Evolutionary conservation across 2,888 invertebrate genomes (phyloP), one percentile per base, ranked within the genome.

Genomic region (Coecobrya sp.): DNA sequence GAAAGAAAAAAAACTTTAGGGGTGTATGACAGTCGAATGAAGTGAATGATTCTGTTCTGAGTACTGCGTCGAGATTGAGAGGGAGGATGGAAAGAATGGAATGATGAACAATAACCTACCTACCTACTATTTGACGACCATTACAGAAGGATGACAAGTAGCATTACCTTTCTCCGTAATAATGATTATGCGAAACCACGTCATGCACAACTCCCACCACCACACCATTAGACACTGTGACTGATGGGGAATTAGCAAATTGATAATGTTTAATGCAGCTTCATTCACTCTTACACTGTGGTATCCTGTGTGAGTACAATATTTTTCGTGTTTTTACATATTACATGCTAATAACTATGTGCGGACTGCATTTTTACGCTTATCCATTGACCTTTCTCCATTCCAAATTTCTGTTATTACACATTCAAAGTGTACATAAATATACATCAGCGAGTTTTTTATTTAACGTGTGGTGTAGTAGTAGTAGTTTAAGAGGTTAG

Each of bases 371-470:
- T 86, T 86, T n/a, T 49, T 76, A 86, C 76, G 76, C 62, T 87
- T 79, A 87, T 87, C 87, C 76, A 87, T 79, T 87, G 87, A 87
- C 79, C 79, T 62, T 65, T 87, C 45, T 65, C 45, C 25, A 65
- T 70, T 19, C 0, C 30, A 30, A 30, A 42, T 19, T n/a, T 70
- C 7, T 0, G 19, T n/a, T 55, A 55, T 19, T 16, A 62, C 13
- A 22, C 25, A 62, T 30, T 25, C 68, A 10, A 22, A 11, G n/a
- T 68, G 30, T 27, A 16, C 42, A 16, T 4, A 36, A 76, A 79
- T n/a, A 25, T 79, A 16, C 52, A 25, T 1, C 52, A 49, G 52
- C 79, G 22, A 49, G 11, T 22, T 49, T 19, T 42, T 76, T 49
- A n/a, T n/a, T n/a, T n/a, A n/a, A n/a, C n/a, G n/a, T 55, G 10